Conservation (phyloP, 2,888 invertebrate species). For the Drosophila birchii region DNA sequence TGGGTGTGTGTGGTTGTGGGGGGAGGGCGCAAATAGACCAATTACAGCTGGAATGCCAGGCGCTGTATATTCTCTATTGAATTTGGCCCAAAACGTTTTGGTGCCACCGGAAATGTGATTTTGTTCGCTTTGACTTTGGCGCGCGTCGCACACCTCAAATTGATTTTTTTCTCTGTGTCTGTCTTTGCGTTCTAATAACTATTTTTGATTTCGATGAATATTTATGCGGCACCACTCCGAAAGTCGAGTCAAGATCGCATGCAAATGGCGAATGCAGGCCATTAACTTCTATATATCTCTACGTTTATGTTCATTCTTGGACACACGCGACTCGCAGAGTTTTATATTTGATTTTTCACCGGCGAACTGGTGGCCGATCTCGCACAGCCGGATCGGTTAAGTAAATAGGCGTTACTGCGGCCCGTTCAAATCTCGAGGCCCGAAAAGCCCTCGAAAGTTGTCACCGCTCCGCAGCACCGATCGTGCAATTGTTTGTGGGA, state of each 20-base stretch:
- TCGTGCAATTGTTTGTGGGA: conserved; percentile 39
- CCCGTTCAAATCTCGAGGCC: conserved; percentile 20
- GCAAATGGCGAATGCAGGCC: conserved; percentile 37
- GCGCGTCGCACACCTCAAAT: conserved; percentile 38
- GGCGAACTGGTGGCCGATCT: conserved; percentile 1
- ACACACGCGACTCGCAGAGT: neutral
- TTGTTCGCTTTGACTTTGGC: conserved; percentile 42
- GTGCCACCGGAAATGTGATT: conserved; percentile 50
- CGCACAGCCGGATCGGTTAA: conserved; percentile 33
- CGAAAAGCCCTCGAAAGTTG: conserved; percentile 30
- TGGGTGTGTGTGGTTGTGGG: conserved; percentile 1
- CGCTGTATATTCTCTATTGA: conserved; percentile 20
- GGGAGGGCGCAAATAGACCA: conserved; percentile 29
- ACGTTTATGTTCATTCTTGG: conserved; percentile 1
- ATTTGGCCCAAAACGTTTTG: conserved; percentile 31
- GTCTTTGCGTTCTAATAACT: conserved; percentile 40
- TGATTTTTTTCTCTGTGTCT: conserved; percentile 20
- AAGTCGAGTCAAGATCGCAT: conserved; percentile 30
- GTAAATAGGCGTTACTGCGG: conserved; percentile 48
- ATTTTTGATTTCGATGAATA: conserved; percentile 22
- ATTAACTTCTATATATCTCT: conserved; percentile 8
- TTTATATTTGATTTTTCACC: neutral
- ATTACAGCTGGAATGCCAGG: conserved; percentile 34
- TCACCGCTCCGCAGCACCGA: conserved; percentile 20
- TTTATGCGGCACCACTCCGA: conserved; percentile 28